These are phyloP conservation scores for Tenualosa thibaudeaui DNA, from an alignment of 2,797 vertebrate species.

Conservation along the genomic window DNA sequence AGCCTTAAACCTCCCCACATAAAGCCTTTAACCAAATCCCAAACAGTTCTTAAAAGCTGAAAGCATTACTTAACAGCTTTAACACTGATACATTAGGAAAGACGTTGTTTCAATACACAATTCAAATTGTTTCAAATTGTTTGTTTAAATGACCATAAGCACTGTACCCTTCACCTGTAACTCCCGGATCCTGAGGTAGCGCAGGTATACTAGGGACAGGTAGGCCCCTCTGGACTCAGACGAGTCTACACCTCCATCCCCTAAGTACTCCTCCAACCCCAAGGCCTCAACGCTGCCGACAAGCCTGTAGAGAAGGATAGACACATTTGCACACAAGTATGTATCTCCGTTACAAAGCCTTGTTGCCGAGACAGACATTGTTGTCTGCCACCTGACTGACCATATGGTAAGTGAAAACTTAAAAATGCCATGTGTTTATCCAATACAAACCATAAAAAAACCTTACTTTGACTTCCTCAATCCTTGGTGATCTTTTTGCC, in stretches of 20 bases:
- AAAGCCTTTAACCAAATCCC: neutral
- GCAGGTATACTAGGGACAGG: conserved; percentile 71
- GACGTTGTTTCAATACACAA: neutral
- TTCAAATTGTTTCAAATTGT: neutral
- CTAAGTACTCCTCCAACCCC: conserved; percentile 62
- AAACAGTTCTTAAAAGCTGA: neutral
- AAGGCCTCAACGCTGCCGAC: conserved; percentile 61
- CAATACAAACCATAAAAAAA: neutral
- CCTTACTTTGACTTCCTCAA: neutral
- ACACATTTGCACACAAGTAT: too few species aligned
- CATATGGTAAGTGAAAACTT: too few species aligned
- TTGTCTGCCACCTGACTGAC: too few species aligned
- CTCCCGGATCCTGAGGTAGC: conserved; percentile 70
- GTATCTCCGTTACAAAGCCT: neutral
- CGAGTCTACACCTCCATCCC: conserved; percentile 49
- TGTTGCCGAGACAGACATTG: neutral
- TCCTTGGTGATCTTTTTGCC: neutral
- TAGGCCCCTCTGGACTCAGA: conserved; percentile 62
- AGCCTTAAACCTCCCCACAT: neutral
- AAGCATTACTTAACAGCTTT: neutral
- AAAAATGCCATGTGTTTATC: too few species aligned
- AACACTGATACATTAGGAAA: neutral
- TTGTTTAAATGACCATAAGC: too few species aligned
- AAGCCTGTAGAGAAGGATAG: conserved; percentile 44
- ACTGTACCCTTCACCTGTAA: conserved; percentile 68